Evolutionary conservation across 2,888 invertebrate genomes (phyloP), one percentile per base, ranked within the genome.

Genomic region (Noctua janthe): DNA sequence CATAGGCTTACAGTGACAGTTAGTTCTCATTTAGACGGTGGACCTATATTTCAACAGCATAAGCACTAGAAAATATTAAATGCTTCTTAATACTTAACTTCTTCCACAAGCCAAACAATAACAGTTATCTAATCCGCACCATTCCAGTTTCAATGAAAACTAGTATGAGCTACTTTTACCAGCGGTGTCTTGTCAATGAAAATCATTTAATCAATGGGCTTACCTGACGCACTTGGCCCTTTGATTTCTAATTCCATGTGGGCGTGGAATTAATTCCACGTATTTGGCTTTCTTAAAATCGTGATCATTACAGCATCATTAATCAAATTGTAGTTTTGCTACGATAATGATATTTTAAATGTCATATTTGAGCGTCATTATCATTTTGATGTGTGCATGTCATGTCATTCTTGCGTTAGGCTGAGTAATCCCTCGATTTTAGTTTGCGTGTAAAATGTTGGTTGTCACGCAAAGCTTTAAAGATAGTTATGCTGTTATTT

Each of bases 401-500:
- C 93, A 91, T 92, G 92, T 91, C 90, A 89, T 87, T 87, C 81
- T 86, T 84, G 79, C 81, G 80, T 91, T 88, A 88, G 78, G 70
- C 67, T 66, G 66, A 39, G 59, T 82, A 73, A 80, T 92, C 85
- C 85, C 88, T 89, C 82, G 87, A 83, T 90, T 90, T 90, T 88
- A 86, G 86, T 89, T 90, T 85, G 23, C 90, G 90, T 90, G 90
- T 91, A 83, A 91, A 92, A 90, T 88, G 86, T 81, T 79, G 76
- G 89, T 91, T 86, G 92, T 88, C 95, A 95, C 94, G 94, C 94
- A 86, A 94, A 89, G 91, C 88, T 92, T 90, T 89, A 86, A 91
- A 94, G 93, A 93, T 91, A 92, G 90, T 91, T 91, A 89, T 93
- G 92, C 92, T 94, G 93, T 94, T 95, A 91, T 94, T 94, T 93